Conservation (phyloP, 2,797 vertebrate species). For the Chromobotia macracanthus region DNA sequence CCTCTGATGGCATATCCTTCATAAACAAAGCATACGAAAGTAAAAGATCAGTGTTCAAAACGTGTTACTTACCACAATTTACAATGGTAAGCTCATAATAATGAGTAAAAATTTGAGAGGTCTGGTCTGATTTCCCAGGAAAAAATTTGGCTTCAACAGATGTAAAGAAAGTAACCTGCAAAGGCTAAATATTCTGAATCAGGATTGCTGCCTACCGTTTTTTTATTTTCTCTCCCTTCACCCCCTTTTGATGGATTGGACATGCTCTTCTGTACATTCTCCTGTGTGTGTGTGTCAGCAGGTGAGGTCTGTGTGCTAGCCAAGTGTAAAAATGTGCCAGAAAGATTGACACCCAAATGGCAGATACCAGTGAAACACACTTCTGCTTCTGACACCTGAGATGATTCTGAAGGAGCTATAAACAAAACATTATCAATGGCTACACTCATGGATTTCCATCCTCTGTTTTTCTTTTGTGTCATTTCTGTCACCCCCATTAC, state of each 20-base stretch:
- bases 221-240: constrained; percentile 20
- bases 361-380: constrained; percentile 82
- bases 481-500: constrained; percentile 37
- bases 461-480: constrained; percentile 10
- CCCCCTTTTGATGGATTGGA: constrained; percentile 26
- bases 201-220: background rate
- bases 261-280: constrained; percentile 11
- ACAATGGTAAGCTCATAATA: too few species aligned
- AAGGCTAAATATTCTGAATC: background rate
- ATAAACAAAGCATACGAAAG: constrained; percentile 78
- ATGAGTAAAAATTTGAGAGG: too few species aligned
- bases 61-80: constrained; percentile 49
- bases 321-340: constrained; percentile 81
- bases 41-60: too few species aligned
- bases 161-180: too few species aligned
- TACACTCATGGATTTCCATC: constrained; percentile 68
- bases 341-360: constrained; percentile 81
- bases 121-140: too few species aligned
- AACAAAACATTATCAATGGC: constrained; percentile 78
- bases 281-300: constrained; percentile 50
- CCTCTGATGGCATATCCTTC: constrained; percentile 70
- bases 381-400: constrained; percentile 74
- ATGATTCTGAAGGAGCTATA: constrained; percentile 77
- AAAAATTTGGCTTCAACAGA: too few species aligned
- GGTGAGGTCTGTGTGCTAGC: constrained; percentile 70